phyloP scores from a whole-genome alignment of 1,140 invertebrate species.

The Philaenus spumarius region DNA sequence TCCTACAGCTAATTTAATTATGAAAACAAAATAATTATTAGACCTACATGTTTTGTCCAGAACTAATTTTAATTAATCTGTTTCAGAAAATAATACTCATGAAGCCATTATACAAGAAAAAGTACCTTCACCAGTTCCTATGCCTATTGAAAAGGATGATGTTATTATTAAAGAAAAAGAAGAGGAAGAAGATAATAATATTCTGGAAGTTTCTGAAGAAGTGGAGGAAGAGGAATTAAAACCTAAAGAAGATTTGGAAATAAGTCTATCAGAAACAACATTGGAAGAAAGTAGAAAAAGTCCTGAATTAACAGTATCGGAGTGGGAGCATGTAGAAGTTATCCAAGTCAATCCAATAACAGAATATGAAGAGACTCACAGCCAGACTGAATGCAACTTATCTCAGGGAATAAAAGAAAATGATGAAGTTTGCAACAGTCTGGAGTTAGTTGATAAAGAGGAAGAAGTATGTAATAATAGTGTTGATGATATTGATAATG shows the following conservation, averaged over 20 bases:
- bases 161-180: constrained; percentile 24
- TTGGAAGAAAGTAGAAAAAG: constrained; percentile 1
- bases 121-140: constrained; percentile 5
- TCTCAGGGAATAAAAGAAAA: background rate
- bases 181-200: constrained; percentile 24
- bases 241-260: constrained; percentile 16
- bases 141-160: constrained; percentile 18
- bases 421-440: background rate
- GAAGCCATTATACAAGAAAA: constrained; percentile 23
- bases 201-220: constrained; percentile 25
- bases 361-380: background rate
- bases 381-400: background rate
- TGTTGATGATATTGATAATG: background rate
- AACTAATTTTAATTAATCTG: background rate
- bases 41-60: no score
- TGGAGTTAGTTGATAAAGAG: no score
- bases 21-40: no score
- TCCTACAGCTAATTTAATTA: no score
- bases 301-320: constrained; percentile 1
- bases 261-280: constrained; percentile 17
- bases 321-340: constrained; percentile 11
- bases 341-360: background rate
- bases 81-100: constrained; percentile 1
- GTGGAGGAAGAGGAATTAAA: constrained; percentile 21
- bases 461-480: background rate